These are phyloP conservation scores for Latrodectus hesperus DNA, from an alignment of 2,888 invertebrate species.

Conservation along the genomic window DNA sequence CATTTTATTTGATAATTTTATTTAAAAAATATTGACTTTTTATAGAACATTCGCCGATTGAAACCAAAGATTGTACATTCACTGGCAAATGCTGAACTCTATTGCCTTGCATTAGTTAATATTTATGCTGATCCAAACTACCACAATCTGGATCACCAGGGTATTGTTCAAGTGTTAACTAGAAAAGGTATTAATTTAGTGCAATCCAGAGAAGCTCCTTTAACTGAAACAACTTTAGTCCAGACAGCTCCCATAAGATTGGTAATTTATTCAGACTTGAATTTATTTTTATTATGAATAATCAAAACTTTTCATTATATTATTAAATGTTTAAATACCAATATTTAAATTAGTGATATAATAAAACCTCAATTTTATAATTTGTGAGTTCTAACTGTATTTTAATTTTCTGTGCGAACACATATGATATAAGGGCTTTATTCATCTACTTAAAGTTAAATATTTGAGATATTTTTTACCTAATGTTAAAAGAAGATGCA, in stretches of 20 bases:
- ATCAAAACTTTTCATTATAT: neutral
- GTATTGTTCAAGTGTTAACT: conserved; percentile 92
- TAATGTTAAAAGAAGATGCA: no score
- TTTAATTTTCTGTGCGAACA: no score
- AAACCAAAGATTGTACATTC: conserved; percentile 94
- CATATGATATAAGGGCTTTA: no score
- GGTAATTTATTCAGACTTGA: conserved; percentile 79
- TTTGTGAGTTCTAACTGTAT: no score
- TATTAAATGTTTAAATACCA: neutral
- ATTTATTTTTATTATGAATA: neutral
- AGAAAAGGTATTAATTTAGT: conserved; percentile 91
- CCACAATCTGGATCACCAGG: conserved; percentile 95
- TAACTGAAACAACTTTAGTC: conserved; percentile 95
- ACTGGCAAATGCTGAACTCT: conserved; percentile 93
- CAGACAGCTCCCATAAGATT: conserved; percentile 95
- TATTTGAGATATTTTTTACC: no score
- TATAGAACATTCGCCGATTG: conserved; percentile 75
- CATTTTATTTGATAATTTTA: no score
- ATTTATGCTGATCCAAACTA: conserved; percentile 97
- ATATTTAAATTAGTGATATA: neutral
- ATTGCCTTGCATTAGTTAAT: conserved; percentile 93
- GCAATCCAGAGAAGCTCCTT: conserved; percentile 88
- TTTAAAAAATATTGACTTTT: neutral
- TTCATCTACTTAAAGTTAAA: no score
- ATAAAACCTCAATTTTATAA: no score